Conservation (phyloP, 1,140 invertebrate genomes). For the Plectrocnemia conspersa region DNA sequence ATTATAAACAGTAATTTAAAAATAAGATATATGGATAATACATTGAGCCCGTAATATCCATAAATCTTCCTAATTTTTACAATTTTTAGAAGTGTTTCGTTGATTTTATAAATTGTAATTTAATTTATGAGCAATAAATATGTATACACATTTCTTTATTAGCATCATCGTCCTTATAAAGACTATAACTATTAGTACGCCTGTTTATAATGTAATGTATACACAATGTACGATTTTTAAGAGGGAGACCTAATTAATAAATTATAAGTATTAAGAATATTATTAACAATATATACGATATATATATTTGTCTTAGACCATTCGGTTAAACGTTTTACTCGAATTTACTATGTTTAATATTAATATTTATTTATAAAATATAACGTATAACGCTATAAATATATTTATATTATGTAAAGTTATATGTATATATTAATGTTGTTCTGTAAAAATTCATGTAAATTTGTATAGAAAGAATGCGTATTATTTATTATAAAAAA, state of each 20-base stretch:
- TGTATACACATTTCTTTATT: conserved; percentile 10
- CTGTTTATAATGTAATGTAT: not conserved
- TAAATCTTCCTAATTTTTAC: conserved; percentile 16
- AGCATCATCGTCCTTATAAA: not conserved
- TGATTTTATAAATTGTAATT: conserved; percentile 1
- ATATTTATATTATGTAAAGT: conserved; percentile 1
- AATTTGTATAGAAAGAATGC: conserved; percentile 2
- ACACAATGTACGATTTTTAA: conserved; percentile 9
- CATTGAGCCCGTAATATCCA: conserved; percentile 33
- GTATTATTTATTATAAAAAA: conserved; percentile 8
- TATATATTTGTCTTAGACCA: too few relatives aligned
- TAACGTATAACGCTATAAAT: not conserved
- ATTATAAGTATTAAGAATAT: conserved; percentile 1
- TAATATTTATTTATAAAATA: conserved; percentile 5
- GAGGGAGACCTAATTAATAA: conserved; percentile 14
- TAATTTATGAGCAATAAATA: conserved; percentile 8
- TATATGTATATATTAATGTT: conserved; percentile 7
- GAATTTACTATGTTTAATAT: too few relatives aligned
- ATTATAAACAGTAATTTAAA: not conserved
- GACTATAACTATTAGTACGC: conserved; percentile 4
- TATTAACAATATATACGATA: not conserved
- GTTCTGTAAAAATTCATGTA: conserved; percentile 9
- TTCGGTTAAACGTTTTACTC: too few relatives aligned
- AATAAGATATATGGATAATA: conserved; percentile 27
- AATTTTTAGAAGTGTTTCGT: not conserved